Percentiles rank a stretch among this genome's conserved stretches.
These are phyloP conservation scores for Grus americana DNA, from an alignment of 2,113 vertebrate genomes.

Conservation along the genomic window DNA sequence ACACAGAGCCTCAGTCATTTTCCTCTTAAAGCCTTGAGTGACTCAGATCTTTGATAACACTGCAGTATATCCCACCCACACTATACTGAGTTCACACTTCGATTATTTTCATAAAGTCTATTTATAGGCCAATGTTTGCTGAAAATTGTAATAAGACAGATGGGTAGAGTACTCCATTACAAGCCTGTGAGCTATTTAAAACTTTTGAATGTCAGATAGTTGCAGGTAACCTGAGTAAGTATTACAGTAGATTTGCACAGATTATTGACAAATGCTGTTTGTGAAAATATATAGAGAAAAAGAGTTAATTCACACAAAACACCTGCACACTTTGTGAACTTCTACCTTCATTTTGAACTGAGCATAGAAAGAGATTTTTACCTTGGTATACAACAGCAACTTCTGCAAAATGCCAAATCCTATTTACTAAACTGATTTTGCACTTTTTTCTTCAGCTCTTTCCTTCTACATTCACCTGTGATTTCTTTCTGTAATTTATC, in stretches of 20 bases:
- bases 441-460: not conserved
- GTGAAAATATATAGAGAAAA: not conserved
- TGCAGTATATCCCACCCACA: not conserved
- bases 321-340: not conserved
- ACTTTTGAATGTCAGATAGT: not conserved
- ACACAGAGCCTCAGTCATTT: slow-evolving; percentile 5
- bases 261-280: not conserved
- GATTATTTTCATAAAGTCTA: slow-evolving; percentile 42
- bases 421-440: not conserved
- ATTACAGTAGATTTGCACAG: not conserved
- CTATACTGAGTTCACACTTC: not conserved
- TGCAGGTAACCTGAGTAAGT: not conserved
- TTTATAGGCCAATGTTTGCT: slow-evolving; percentile 49
- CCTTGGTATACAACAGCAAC: not conserved
- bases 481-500: not conserved
- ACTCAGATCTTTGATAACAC: slow-evolving; percentile 13
- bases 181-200: slow-evolving; percentile 37
- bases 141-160: slow-evolving; percentile 7
- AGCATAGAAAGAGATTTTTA: not conserved
- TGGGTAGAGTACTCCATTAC: not conserved
- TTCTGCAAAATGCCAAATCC: not conserved
- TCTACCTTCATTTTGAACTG: not conserved
- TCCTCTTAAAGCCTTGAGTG: not conserved
- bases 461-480: not conserved
- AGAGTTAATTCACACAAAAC: not conserved